Evolutionary conservation across 2,888 invertebrate genomes (phyloP).

Genomic region (Zygothrica quintamaculata): DNA sequence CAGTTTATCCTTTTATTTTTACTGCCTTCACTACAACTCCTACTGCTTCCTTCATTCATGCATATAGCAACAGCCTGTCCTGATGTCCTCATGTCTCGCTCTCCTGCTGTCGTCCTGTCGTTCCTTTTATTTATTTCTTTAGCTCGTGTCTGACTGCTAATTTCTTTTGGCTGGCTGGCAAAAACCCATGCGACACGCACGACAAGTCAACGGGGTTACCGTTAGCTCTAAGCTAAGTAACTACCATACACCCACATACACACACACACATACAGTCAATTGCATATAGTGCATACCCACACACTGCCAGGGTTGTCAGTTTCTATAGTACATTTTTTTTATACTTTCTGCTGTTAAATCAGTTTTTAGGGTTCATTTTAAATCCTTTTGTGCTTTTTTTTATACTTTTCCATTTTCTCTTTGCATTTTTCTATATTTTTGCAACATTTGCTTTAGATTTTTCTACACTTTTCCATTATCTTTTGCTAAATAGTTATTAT

Average conservation of each 20-base stretch:
- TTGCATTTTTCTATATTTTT: slow-evolving; percentile 27
- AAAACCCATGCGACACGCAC: slow-evolving; percentile 37
- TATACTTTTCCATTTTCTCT: slow-evolving; percentile 8
- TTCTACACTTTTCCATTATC: slow-evolving; percentile 10
- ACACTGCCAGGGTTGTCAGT: slow-evolving; percentile 41
- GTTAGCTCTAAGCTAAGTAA: slow-evolving; percentile 29
- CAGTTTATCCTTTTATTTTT: slow-evolving; percentile 55
- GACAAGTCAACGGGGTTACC: slow-evolving; percentile 49
- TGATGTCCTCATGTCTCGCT: slow-evolving; percentile 5
- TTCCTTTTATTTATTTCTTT: slow-evolving; percentile 65
- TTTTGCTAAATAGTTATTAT: slow-evolving; percentile 24
- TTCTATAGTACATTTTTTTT: no score
- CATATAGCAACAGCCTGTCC: background rate
- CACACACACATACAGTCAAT: slow-evolving; percentile 28
- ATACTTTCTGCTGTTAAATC: no score
- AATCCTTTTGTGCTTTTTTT: no score
- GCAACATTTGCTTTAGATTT: slow-evolving; percentile 10
- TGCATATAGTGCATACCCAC: slow-evolving; percentile 47
- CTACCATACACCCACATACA: slow-evolving; percentile 11
- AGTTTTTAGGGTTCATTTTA: no score
- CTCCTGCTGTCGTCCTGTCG: slow-evolving; percentile 22
- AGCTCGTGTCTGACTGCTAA: slow-evolving; percentile 75
- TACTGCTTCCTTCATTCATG: background rate
- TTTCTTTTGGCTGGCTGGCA: slow-evolving; percentile 51
- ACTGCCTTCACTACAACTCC: no score